These are phyloP conservation scores for Acronicta psi DNA, from an alignment of 2,888 invertebrate species.

Conservation along the genomic window DNA sequence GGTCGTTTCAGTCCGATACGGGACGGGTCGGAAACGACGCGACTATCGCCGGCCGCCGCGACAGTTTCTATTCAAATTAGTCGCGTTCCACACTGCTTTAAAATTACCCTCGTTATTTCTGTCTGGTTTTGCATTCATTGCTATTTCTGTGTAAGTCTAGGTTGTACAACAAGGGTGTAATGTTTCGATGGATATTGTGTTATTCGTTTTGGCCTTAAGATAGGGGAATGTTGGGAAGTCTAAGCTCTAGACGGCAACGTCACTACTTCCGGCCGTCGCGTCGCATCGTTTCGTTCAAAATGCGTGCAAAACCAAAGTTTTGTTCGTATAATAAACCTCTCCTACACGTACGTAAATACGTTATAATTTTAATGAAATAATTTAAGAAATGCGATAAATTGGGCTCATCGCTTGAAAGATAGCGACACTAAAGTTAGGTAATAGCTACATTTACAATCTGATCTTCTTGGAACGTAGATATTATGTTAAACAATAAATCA, in stretches of 20 bases:
- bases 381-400: no score
- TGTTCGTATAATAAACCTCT: constrained; percentile 37
- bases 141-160: constrained; percentile 30
- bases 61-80: constrained; percentile 84
- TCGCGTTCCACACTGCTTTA: constrained; percentile 57
- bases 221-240: constrained; percentile 45
- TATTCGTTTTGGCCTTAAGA: constrained; percentile 15
- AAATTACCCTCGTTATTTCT: constrained; percentile 43
- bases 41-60: constrained; percentile 73
- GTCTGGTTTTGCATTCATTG: constrained; percentile 50
- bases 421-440: no score
- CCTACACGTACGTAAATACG: constrained; percentile 5
- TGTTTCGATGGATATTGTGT: constrained; percentile 39
- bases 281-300: constrained; percentile 57
- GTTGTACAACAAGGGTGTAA: not conserved
- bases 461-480: not conserved
- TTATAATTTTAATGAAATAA: constrained; percentile 6
- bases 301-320: constrained; percentile 66
- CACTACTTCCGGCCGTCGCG: constrained; percentile 72
- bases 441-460: not conserved
- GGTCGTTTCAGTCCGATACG: constrained; percentile 69
- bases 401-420: no score
- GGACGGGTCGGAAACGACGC: constrained; percentile 75
- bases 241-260: constrained; percentile 72
- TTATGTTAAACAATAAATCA: no score